Evolutionary conservation across 2,888 invertebrate species (phyloP).

Genomic region (Cryptocephalus moraei): DNA sequence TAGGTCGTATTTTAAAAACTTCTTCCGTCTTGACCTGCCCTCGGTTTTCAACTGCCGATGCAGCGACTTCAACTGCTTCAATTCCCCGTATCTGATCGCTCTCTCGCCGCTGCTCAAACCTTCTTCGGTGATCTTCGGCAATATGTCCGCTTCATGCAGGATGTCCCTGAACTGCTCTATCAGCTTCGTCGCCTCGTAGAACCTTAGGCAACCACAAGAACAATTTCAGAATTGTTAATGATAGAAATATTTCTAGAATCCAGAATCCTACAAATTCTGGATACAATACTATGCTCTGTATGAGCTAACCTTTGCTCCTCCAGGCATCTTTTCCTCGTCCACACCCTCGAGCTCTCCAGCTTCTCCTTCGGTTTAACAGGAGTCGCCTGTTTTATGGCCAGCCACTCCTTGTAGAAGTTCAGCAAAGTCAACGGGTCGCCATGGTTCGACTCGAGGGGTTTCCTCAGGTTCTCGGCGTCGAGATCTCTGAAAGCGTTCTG

Average conservation of each 20-base stretch:
- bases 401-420: conserved; percentile 81
- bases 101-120: conserved; percentile 63
- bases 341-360: conserved; percentile 49
- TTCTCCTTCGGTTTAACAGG: conserved; percentile 17
- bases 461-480: conserved; percentile 69
- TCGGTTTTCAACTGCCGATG: conserved; percentile 37
- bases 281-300: too few species aligned
- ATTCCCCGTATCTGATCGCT: conserved; percentile 75
- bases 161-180: conserved; percentile 80
- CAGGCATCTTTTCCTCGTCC: conserved; percentile 83
- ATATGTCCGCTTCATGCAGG: conserved; percentile 47
- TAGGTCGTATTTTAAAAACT: conserved; percentile 57
- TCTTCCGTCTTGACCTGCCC: conserved; percentile 59
- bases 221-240: too few species aligned
- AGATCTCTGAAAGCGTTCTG: conserved; percentile 78
- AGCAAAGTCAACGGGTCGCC: conserved; percentile 91
- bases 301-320: conserved; percentile 77
- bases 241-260: too few species aligned
- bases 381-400: conserved; percentile 51
- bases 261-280: too few species aligned
- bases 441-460: conserved; percentile 81
- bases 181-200: conserved; percentile 93
- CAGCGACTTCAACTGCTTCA: conserved; percentile 74
- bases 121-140: conserved; percentile 23
- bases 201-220: conserved; percentile 22